Evolutionary conservation across 2,797 vertebrate genomes (phyloP).

Genomic region (Hoplostethus mediterraneus): DNA sequence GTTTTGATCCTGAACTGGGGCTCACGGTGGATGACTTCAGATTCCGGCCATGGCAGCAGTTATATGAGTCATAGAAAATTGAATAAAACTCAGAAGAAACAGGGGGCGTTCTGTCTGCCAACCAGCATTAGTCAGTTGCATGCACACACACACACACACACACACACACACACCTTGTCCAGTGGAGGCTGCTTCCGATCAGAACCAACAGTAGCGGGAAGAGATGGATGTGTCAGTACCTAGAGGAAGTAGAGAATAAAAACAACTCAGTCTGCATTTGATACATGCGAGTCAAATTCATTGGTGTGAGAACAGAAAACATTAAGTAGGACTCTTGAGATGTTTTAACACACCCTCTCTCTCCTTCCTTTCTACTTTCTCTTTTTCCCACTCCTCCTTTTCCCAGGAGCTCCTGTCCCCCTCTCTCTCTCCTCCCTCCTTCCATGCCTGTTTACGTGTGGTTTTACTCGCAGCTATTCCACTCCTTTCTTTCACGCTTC

Average conservation of each 20-base stretch:
- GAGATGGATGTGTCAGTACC: slow-evolving; percentile 14
- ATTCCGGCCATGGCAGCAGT: slow-evolving; percentile 69
- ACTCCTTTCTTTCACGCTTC: slow-evolving; percentile 8
- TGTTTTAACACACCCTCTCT: slow-evolving; percentile 10
- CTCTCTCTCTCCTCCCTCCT: no score
- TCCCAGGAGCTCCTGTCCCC: slow-evolving; percentile 27
- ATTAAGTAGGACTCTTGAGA: background rate
- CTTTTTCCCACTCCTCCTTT: slow-evolving; percentile 4
- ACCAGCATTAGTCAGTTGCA: slow-evolving; percentile 28
- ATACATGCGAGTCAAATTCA: background rate
- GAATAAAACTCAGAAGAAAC: slow-evolving; percentile 42
- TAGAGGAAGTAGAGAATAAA: slow-evolving; percentile 24
- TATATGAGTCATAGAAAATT: slow-evolving; percentile 60
- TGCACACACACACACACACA: background rate
- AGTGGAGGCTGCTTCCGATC: slow-evolving; percentile 5
- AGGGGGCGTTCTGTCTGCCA: slow-evolving; percentile 43
- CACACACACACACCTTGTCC: slow-evolving; percentile 35
- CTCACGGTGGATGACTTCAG: slow-evolving; percentile 63
- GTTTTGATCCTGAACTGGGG: slow-evolving; percentile 67
- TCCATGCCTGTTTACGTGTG: slow-evolving; percentile 2
- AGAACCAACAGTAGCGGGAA: background rate
- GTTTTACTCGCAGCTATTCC: slow-evolving; percentile 23
- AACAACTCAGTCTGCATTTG: background rate
- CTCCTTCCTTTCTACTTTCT: background rate
- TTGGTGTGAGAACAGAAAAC: background rate